Evolutionary conservation across 1,140 invertebrate genomes (phyloP).

Genomic region (Apolygus lucorum): DNA sequence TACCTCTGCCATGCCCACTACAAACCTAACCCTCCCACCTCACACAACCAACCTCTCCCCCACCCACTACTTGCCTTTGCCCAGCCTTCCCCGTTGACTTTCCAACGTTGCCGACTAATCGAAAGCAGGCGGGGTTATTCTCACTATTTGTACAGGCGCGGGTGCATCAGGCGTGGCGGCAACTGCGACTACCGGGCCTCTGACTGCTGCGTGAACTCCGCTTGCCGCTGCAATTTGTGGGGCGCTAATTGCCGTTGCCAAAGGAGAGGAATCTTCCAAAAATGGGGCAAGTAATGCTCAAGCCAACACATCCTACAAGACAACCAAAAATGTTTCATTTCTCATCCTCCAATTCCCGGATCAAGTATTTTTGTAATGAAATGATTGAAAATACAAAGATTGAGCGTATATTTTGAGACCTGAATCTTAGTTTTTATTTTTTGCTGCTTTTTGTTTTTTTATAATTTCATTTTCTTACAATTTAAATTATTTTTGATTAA

Average conservation of each 20-base stretch:
- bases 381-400: neutral
- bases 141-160: constrained; percentile 78
- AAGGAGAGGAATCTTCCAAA: constrained; percentile 80
- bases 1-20: too few relatives aligned
- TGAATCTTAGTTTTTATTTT: neutral
- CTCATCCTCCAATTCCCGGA: neutral
- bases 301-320: neutral
- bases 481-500: neutral
- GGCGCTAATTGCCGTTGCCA: constrained; percentile 83
- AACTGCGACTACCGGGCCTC: constrained; percentile 76
- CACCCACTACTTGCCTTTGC: neutral
- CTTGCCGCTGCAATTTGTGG: constrained; percentile 84
- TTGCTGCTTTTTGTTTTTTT: too few relatives aligned
- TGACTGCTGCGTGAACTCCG: constrained; percentile 76
- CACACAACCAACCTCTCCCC: too few relatives aligned
- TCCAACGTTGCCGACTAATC: constrained; percentile 15
- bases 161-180: constrained; percentile 67
- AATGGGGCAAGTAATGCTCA: constrained; percentile 54
- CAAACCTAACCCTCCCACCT: too few relatives aligned
- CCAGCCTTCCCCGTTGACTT: neutral
- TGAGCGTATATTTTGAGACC: constrained; percentile 10
- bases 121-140: constrained; percentile 66
- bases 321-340: constrained; percentile 6
- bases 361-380: constrained; percentile 17
- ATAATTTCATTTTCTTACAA: neutral